Percentiles rank a stretch among this genome's conserved stretches.
These are phyloP conservation scores for Marmota monax DNA, from an alignment of 2,113 vertebrate genomes.

Conservation along the genomic window DNA sequence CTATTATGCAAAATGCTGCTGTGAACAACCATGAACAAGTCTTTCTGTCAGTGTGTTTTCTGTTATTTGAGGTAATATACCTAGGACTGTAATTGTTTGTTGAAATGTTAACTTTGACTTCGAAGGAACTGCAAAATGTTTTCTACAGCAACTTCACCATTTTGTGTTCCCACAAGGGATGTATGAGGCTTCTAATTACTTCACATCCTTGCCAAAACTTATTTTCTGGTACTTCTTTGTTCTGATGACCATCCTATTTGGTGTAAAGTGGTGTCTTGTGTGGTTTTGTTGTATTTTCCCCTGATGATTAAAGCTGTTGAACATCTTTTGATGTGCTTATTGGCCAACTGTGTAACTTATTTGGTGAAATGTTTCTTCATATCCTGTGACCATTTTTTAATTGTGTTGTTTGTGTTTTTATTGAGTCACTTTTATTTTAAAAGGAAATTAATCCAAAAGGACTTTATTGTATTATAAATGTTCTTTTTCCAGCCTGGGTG, in stretches of 20 bases:
- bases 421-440: constrained; percentile 1
- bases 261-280: background rate
- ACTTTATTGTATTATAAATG: background rate
- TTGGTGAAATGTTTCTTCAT: background rate
- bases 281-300: background rate
- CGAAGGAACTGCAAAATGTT: background rate
- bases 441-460: background rate
- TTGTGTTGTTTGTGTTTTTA: background rate
- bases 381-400: background rate
- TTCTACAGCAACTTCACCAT: background rate
- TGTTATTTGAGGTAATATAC: background rate
- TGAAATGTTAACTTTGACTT: background rate
- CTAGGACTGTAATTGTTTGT: background rate
- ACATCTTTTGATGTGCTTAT: background rate
- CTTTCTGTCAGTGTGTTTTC: background rate
- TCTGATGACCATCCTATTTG: background rate
- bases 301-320: background rate
- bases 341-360: background rate
- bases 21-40: background rate
- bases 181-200: background rate
- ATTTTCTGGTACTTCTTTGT: background rate
- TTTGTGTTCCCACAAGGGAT: background rate
- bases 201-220: background rate
- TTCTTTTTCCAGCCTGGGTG: background rate
- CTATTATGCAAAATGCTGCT: background rate